Evolutionary conservation across 2,888 invertebrate genomes (phyloP), one percentile per base, ranked within the genome.

Genomic region (Sussaba pulchella): DNA sequence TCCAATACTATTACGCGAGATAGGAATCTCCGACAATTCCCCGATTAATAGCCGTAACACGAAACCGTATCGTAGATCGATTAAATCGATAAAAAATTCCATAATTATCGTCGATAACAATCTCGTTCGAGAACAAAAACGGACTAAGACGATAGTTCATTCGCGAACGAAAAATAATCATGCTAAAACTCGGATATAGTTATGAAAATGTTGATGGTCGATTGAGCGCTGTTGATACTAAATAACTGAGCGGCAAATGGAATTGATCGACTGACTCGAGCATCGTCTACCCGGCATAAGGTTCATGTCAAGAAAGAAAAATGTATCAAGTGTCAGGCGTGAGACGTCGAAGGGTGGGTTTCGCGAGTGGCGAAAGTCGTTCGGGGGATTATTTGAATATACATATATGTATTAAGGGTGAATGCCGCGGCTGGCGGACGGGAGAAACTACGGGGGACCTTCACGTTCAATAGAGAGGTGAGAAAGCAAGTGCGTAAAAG

Each of bases 361-460:
- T 5, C 6, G 12, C 64, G 45, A n/a, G 10, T 10, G 66, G 3
- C 19, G 50, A 47, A 17, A 21, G 4, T 24, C 26, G 50, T 21
- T 19, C 31, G 19, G 64, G 26, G 45, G 45, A 64, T 66, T 47
- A 47, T 50, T 66, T 19, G 47, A 66, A 50, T 66, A 50, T 31
- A 36, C 50, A 66, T 47, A 31, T 17, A 45, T 45, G 10, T 36
- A 50, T 50, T 5, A 17, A 2, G 17, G 47, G 9, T 19, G 19
- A 1, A 14, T 9, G n/a, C 17, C 47, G 8, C n/a, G 47, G 47
- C 8, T 50, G 8, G 12, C 45, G 43, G 54, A 45, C 12, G 47
- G 45, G 24, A 70, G 47, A 67, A 75, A 59, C 73, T 52, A 26
- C 61, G 67, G 26, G 66, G 66, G 66, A 52, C 50, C 50, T 61